phyloP scores from a whole-genome alignment of 2,888 invertebrate species.

The Xestia c-nigrum region DNA sequence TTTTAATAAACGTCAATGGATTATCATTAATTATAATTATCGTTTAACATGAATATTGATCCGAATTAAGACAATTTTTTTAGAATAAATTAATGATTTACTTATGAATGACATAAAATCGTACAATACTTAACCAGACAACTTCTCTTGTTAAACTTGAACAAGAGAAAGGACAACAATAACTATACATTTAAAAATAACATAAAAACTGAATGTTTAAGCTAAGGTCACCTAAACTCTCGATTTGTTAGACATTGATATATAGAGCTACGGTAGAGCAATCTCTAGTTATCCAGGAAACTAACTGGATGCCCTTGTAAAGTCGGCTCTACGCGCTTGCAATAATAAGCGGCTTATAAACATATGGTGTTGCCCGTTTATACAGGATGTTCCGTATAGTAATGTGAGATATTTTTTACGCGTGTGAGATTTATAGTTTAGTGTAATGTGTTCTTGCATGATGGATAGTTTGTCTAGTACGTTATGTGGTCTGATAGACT shows the following conservation, averaged over 20 bases:
- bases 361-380: conserved; percentile 62
- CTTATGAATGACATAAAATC: neutral
- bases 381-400: conserved; percentile 58
- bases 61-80: neutral
- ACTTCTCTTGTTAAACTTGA: conserved; percentile 16
- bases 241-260: conserved; percentile 59
- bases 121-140: neutral
- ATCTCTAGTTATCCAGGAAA: conserved; percentile 83
- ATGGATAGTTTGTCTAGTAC: neutral
- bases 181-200: conserved; percentile 44
- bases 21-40: conserved; percentile 11
- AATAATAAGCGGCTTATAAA: conserved; percentile 67
- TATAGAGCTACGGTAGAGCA: conserved; percentile 71
- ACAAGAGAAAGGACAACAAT: conserved; percentile 38
- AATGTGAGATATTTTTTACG: conserved; percentile 25
- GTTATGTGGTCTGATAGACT: neutral
- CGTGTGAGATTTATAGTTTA: conserved; percentile 17
- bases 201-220: conserved; percentile 31
- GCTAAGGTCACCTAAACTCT: conserved; percentile 63
- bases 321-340: conserved; percentile 64
- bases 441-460: neutral
- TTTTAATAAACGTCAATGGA: conserved; percentile 15
- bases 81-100: neutral
- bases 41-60: neutral
- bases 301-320: conserved; percentile 85